Evolutionary conservation across 2,113 vertebrate species (phyloP).

Genomic region (Corvus hawaiiensis): DNA sequence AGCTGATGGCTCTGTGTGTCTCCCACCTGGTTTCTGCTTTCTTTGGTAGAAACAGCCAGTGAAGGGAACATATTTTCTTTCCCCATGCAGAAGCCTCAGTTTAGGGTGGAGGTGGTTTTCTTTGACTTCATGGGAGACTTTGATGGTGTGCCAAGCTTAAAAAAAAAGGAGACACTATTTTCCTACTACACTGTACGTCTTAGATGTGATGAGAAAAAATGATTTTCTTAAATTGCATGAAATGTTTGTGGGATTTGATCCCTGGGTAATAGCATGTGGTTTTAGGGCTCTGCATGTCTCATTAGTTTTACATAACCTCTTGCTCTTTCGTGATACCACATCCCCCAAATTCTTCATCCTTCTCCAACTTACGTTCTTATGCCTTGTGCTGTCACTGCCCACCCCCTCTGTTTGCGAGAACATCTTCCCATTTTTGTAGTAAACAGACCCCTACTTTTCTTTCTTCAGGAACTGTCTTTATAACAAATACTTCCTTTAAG

Average conservation of each 20-base stretch:
- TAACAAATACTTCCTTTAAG: neutral
- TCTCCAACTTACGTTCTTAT: neutral
- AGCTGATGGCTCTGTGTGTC: neutral
- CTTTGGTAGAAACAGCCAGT: neutral
- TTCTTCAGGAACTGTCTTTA: neutral
- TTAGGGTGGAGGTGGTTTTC: slow-evolving; percentile 41
- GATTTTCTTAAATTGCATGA: slow-evolving; percentile 17
- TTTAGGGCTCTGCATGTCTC: slow-evolving; percentile 43
- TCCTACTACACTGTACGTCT: slow-evolving; percentile 4
- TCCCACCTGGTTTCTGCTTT: slow-evolving; percentile 12
- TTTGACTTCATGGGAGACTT: slow-evolving; percentile 24
- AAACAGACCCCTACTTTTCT: neutral
- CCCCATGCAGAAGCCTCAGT: neutral
- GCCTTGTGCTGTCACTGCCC: neutral
- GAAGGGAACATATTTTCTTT: neutral
- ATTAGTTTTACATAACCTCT: slow-evolving; percentile 46
- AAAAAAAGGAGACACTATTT: neutral
- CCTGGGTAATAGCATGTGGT: slow-evolving; percentile 32
- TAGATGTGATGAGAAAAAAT: slow-evolving; percentile 43
- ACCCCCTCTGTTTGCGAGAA: fast-evolving
- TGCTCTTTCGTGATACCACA: slow-evolving; percentile 10
- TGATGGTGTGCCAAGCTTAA: slow-evolving; percentile 31
- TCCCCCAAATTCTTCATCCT: neutral
- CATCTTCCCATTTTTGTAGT: neutral
- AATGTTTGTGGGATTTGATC: slow-evolving; percentile 37